Base-by-base conservation (phyloP, 2,888 invertebrate species). In the Dasysyrphus tricinctus region DNA sequence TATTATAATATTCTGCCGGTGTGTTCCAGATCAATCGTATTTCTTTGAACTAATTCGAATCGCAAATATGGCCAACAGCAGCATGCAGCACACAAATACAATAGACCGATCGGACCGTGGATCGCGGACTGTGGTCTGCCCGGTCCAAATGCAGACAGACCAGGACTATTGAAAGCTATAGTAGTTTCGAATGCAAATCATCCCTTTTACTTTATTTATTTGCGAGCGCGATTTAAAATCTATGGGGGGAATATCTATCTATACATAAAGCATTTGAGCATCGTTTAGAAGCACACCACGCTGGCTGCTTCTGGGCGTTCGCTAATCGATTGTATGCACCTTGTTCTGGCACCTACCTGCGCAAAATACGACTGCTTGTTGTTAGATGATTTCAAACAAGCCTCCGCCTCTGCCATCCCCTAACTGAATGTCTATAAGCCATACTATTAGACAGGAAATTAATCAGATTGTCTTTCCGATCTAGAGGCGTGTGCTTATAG, bases 311-410 rank as follows among this genome's bases (percentile, higher is more conserved):
- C 82, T 86, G 86, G 86, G 86, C 86, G 82, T 82, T 72, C 57
- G 82, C 82, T 86, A 86, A 86, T 86, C 86, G 86, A 86, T 82
- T 86, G 86, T 65, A 79, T 86, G 86, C 86, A 86, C 86, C 86
- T 86, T 86, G 86, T 86, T 82, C 75, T 86, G 79, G 86, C 86
- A 86, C 86, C 86, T 82, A 86, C 86, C 81, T 86, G 61, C 19
- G 61, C 19, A 24, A 37, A 49, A 81, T 72, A 70, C 75, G 49
- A 74, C 70, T 70, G 39, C 24, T 69, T 14, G 12, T 42, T 24
- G 19, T 39, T 61, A 12, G 39, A 29, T 44, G 73, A 85, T 73
- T 77, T 73, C 24, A n/a, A 76, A 47, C 16, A 54, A 54, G 32
- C 24, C 14, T n/a, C 42, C 32, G 63, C 80, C 70, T 72, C 74